phyloP scores from a whole-genome alignment of 2,113 vertebrate species.

The Sturnus vulgaris region DNA sequence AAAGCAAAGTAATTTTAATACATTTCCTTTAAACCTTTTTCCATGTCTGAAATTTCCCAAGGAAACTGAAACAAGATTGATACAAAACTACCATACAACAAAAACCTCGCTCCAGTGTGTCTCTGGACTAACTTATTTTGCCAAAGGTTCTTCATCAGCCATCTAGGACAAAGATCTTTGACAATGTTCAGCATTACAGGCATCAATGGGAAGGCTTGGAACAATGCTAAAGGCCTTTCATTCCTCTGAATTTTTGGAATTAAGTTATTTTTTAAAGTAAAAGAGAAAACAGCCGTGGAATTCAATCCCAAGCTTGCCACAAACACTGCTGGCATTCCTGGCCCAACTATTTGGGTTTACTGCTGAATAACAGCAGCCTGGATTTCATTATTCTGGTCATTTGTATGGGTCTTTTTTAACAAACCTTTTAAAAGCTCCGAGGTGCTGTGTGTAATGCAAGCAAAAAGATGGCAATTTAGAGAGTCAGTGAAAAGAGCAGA shows the following conservation, averaged over 20 bases:
- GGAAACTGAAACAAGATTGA: not conserved
- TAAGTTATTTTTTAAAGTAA: not conserved
- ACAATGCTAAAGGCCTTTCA: not conserved
- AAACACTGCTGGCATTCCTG: not conserved
- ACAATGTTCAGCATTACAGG: not conserved
- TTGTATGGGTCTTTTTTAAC: not conserved
- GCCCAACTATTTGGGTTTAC: not conserved
- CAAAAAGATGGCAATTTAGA: not conserved
- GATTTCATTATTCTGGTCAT: not conserved
- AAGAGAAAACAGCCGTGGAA: accelerated
- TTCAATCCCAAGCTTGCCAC: not conserved
- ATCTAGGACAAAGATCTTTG: not conserved
- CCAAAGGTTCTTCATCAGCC: not conserved
- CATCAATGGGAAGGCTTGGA: not conserved
- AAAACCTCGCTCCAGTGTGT: not conserved
- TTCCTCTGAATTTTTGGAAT: not conserved
- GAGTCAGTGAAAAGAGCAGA: not conserved
- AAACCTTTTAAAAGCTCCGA: not conserved
- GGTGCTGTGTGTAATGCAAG: not conserved
- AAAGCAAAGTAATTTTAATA: not conserved
- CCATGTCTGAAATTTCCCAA: not conserved
- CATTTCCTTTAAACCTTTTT: not conserved
- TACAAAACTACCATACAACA: not conserved
- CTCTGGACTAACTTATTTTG: not conserved
- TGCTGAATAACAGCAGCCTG: not conserved